These are phyloP conservation scores for Leuciscus idus DNA, from an alignment of 2,113 vertebrate species.

Conservation along the genomic window DNA sequence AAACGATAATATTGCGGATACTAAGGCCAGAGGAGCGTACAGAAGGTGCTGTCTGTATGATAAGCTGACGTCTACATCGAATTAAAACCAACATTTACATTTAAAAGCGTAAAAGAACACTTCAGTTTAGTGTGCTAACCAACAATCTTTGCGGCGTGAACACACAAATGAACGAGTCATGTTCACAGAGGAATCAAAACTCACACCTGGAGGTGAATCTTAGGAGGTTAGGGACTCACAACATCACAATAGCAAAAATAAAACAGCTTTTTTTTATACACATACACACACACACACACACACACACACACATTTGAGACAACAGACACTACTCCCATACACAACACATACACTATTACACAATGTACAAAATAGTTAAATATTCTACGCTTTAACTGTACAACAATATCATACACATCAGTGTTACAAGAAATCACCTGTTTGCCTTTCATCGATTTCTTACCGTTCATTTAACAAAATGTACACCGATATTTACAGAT, in stretches of 20 bases:
- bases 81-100: constrained; percentile 37
- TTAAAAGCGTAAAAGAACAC: constrained; percentile 15
- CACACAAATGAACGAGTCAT: not conserved
- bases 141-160: constrained; percentile 17
- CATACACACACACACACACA: constrained; percentile 7
- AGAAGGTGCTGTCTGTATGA: constrained; percentile 32
- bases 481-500: constrained; percentile 92
- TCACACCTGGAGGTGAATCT: constrained; percentile 25
- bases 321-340: constrained; percentile 46
- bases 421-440: constrained; percentile 82
- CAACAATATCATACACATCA: constrained; percentile 57
- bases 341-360: constrained; percentile 60
- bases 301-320: constrained; percentile 33
- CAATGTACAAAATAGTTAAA: constrained; percentile 57
- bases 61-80: constrained; percentile 28
- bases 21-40: constrained; percentile 37
- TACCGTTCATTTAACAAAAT: constrained; percentile 84
- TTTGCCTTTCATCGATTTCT: constrained; percentile 75
- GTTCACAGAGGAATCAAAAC: constrained; percentile 29
- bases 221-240: constrained; percentile 23
- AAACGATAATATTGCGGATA: constrained; percentile 43
- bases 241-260: constrained; percentile 41
- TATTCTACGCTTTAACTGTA: constrained; percentile 67
- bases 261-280: constrained; percentile 40
- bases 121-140: not conserved